phyloP scores from a whole-genome alignment of 2,113 vertebrate species.

The Tetrao urogallus region DNA sequence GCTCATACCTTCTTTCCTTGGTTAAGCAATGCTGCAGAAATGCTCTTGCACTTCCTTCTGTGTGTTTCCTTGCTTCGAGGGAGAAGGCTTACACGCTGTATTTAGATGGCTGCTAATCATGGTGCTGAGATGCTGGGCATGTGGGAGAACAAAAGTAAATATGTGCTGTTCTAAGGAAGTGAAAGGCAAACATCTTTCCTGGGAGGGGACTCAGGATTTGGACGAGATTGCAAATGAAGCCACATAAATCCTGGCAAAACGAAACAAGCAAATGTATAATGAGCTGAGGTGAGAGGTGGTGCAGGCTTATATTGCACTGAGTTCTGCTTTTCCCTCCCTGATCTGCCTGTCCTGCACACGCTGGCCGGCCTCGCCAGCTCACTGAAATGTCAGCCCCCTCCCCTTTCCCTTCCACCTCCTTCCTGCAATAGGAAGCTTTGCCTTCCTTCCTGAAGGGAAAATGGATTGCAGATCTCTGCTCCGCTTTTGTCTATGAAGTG shows the following conservation, averaged over 20 bases:
- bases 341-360: background rate
- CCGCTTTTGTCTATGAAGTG: slow-evolving; percentile 4
- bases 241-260: background rate
- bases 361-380: background rate
- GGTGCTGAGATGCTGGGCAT: background rate
- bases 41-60: background rate
- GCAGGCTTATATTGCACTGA: background rate
- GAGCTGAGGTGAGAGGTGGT: background rate
- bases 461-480: background rate
- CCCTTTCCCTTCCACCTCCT: slow-evolving; percentile 27
- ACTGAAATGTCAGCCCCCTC: background rate
- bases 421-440: slow-evolving; percentile 16
- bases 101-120: background rate
- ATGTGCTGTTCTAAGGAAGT: background rate
- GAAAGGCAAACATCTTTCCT: slow-evolving; percentile 3
- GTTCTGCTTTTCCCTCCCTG: background rate
- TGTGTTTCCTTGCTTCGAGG: fast-evolving
- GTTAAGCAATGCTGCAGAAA: background rate
- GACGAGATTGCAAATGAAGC: background rate
- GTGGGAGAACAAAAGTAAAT: background rate
- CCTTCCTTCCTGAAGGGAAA: slow-evolving; percentile 44
- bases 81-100: background rate
- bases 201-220: background rate
- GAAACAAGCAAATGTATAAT: background rate
- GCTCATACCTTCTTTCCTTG: fast-evolving